Base-by-base conservation (phyloP, 1,140 invertebrate species). In the Archivesica marissinica region DNA sequence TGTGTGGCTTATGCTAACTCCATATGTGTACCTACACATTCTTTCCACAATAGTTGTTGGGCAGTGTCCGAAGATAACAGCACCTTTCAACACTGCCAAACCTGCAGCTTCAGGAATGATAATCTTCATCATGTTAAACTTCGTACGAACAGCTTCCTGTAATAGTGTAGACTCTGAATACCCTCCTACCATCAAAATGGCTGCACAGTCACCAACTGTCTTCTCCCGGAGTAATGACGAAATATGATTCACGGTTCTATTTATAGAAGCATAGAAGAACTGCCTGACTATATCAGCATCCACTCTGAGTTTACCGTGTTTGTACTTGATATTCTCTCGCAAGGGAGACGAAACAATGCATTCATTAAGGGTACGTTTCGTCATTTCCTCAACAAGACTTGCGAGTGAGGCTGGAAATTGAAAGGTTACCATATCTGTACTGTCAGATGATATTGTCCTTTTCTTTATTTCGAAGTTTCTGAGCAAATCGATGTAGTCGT, bases 101-200 rank as follows among this genome's bases (percentile, higher is more conserved):
- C 75, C 75, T 15, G 75, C 75, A n/a, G 61, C 75, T 30, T 59
- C 38, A n/a, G 75, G 75, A 30, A 56, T 41, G 4, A 78, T 78
- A 35, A 78, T 54, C 38, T 61, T 61, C 33, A 78, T 44, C 17
- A 38, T 13, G 13, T 54, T 20, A 17, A 78, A 78, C 3, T 20
- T 20, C 4, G 11, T 20, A 30, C 44, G 33, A 6, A 78, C 30
- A 35, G 23, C n/a, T 35, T 41, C 56, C 38, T 61, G 75, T n/a
- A 78, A 35, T 2, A 78, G 38, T n/a, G 52, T 17, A 23, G 52
- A 41, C 41, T 78, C 75, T 13, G 75, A 78, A 56, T 61, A 78
- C 13, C 75, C 75, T 41, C 75, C 75, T 50, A 78, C 75, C 75
- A 78, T 78, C 11, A 78, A 33, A 13, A 78, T 78, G 7, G 38